Base-by-base conservation (phyloP, 2,797 vertebrate genomes). In the Onychomys torridus region DNA sequence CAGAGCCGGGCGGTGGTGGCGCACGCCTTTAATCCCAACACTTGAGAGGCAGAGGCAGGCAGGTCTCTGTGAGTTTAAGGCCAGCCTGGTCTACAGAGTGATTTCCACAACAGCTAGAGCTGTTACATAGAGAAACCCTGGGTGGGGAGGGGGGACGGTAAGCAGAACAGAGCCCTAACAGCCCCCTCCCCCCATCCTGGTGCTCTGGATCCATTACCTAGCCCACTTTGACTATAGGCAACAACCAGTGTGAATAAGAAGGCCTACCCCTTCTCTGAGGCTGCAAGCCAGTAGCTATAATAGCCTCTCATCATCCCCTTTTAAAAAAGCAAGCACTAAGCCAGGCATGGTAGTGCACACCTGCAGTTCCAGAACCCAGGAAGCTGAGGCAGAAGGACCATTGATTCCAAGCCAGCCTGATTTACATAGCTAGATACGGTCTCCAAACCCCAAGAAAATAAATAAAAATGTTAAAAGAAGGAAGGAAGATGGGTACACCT, bases 211-310 rank as follows among this genome's bases (percentile, higher is more conserved):
- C 67, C 69, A 29, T n/a, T 23, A 89, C 14, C 65, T 29, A 85
- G 61, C 14, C 32, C 69, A 12, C 46, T 65, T 52, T 37, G n/a
- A 32, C 75, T 88, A 55, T 16, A 71, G 29, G 67, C 79, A 67
- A 69, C 85, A 85, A 52, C 84, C 32, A 79, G 69, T 77, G 14
- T 8, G 2, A 95, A 90, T 34, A 93, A 76, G 73, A 69, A 94
- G 49, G 89, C 11, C 10, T 0, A 0, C 13, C 23, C 16, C 67
- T 93, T 89, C 81, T 73, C 84, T 91, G 73, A 84, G 23, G 84
- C 43, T 61, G 52, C 88, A 93, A 73, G 69, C 69, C 85, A 73
- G 65, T 29, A 71, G 25, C 34, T 55, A 49, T 69, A 67, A 25
- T 55, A 71, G 19, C 85, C 49, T 87, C 49, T 87, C 65, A 0